phyloP scores from a whole-genome alignment of 2,888 invertebrate species.

The Cephus runcator region DNA sequence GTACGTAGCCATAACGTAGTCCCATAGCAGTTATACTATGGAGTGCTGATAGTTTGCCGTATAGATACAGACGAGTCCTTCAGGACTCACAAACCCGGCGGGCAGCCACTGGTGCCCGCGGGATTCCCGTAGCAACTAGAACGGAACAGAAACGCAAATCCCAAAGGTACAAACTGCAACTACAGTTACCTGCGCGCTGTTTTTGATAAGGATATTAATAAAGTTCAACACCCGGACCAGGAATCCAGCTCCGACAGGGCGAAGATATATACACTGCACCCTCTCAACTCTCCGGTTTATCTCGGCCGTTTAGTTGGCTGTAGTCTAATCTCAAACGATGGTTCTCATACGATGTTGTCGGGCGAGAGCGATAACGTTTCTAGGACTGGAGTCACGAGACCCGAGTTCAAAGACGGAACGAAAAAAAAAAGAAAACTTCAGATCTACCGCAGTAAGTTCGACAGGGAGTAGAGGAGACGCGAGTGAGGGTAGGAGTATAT shows the following conservation, averaged over 20 bases:
- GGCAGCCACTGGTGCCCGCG: slow-evolving; percentile 55
- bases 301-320: neutral
- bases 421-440: neutral
- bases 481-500: neutral
- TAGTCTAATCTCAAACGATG: neutral
- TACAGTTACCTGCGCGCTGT: slow-evolving; percentile 46
- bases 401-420: neutral
- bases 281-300: neutral
- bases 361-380: neutral
- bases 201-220: slow-evolving; percentile 62
- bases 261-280: neutral
- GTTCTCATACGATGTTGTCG: neutral
- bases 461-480: neutral
- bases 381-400: neutral
- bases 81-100: slow-evolving; percentile 56
- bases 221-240: slow-evolving; percentile 42
- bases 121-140: slow-evolving; percentile 37
- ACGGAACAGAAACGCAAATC: slow-evolving; percentile 22
- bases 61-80: slow-evolving; percentile 56
- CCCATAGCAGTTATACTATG: neutral
- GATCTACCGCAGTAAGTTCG: neutral
- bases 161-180: slow-evolving; percentile 40
- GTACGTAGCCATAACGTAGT: neutral
- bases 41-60: slow-evolving; percentile 48
- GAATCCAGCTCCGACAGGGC: neutral